Evolutionary conservation across 2,888 invertebrate genomes (phyloP), one percentile per base, ranked within the genome.

Genomic region (Drosophila seclusa): DNA sequence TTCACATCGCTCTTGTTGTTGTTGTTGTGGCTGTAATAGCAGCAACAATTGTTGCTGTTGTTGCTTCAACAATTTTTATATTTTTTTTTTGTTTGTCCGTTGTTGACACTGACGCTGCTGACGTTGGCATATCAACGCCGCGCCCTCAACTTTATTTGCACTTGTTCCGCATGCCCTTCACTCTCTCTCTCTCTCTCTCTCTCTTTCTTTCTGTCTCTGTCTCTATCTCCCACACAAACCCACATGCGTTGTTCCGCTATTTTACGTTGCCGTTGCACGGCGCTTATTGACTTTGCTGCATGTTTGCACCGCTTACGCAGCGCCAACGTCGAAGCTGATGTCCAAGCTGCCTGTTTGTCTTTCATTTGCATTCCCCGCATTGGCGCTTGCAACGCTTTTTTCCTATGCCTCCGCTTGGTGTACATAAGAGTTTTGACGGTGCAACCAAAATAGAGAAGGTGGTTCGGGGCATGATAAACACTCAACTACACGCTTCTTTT

Each of bases 261-360:
- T 76, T 81, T 78, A 59, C 62, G 67, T 40, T 71, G 66, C 10
- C 36, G 50, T 29, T 76, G 48, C n/a, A 32, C 11, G 68, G 52
- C 66, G 61, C 38, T 48, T 84, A 84, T 84, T 89, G 89, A 87
- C 82, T 86, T 75, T 80, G 64, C 62, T 62, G 68, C 57, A 58
- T 85, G 80, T 83, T 82, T 82, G 86, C 89, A 63, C 52, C 80
- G 83, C 83, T 85, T 82, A 88, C 86, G 86, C 83, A 82, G 83
- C 72, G 68, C 38, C 78, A 57, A 24, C 65, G 48, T 32, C 58
- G 64, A 53, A 63, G 55, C 79, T 70, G 70, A 70, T 66, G 63
- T 61, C 62, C 54, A 45, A 45, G 50, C 54, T 54, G 61, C 68
- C 58, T 89, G 83, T 84, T 84, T 84, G 89, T 45, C 84, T 87